A percentile compares a stretch with the other conserved stretches of the same genome.
phyloP scores from a whole-genome alignment of 2,113 vertebrate genomes.

The Oreocharis arfaki region DNA sequence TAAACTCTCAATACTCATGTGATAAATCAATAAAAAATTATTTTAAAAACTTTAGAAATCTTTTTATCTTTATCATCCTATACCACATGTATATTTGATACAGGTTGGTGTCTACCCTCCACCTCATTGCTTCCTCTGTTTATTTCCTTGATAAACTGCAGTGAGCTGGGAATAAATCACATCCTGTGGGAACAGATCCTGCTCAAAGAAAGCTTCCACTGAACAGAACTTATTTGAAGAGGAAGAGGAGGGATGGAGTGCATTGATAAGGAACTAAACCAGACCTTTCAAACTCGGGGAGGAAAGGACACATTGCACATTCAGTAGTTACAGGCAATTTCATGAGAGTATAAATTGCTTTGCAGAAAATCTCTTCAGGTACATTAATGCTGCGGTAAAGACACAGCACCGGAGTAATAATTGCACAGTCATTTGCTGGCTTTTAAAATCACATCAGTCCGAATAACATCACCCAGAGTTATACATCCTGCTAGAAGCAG shows the following conservation, averaged over 20 bases:
- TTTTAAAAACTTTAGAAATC: background rate
- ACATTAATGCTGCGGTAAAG: constrained; percentile 46
- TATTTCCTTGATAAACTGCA: constrained; percentile 39
- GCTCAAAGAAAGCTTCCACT: constrained; percentile 6
- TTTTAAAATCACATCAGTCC: constrained; percentile 71
- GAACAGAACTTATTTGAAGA: background rate
- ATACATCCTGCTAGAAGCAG: constrained; percentile 25
- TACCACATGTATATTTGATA: background rate
- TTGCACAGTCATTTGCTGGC: constrained; percentile 49
- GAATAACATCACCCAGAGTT: constrained; percentile 58
- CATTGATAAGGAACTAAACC: constrained; percentile 3
- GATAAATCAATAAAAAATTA: background rate
- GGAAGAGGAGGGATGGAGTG: background rate
- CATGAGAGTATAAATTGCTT: constrained; percentile 50
- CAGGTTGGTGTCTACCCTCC: background rate
- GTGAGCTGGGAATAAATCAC: constrained; percentile 8
- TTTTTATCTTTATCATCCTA: background rate
- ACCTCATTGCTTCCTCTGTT: constrained; percentile 13
- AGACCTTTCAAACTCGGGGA: background rate
- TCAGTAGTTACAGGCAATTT: constrained; percentile 38
- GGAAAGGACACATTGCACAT: background rate
- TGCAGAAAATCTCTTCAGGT: constrained; percentile 59
- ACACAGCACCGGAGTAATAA: constrained; percentile 41
- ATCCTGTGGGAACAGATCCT: background rate
- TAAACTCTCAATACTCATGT: background rate